These are phyloP conservation scores for Penaeus vannamei DNA, from an alignment of 1,140 invertebrate species.

Conservation along the genomic window DNA sequence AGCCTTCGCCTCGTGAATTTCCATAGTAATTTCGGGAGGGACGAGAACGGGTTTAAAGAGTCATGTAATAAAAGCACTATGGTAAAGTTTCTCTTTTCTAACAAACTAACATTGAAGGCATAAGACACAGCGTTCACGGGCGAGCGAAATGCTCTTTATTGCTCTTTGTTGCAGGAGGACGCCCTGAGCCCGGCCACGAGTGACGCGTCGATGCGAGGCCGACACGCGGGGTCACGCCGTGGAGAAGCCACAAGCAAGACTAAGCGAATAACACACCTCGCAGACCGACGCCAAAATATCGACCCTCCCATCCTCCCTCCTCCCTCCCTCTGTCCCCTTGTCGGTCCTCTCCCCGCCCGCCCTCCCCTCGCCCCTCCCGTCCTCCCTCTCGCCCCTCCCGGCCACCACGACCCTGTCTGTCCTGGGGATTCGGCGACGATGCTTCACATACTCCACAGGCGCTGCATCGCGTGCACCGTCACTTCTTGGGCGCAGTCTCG, in stretches of 20 bases:
- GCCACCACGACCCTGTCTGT: too few relatives aligned
- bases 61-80: neutral
- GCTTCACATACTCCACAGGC: too few relatives aligned
- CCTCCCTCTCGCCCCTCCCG: neutral
- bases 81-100: neutral
- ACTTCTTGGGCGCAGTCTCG: too few relatives aligned
- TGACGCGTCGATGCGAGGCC: too few relatives aligned
- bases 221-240: slow-evolving; percentile 20
- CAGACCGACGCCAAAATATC: slow-evolving; percentile 57
- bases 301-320: slow-evolving; percentile 37
- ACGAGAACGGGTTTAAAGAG: neutral
- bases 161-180: slow-evolving; percentile 2
- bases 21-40: slow-evolving; percentile 26
- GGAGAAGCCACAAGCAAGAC: slow-evolving; percentile 54
- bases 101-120: neutral
- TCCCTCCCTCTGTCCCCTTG: neutral
- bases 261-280: slow-evolving; percentile 55
- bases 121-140: too few relatives aligned
- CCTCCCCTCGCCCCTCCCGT: neutral
- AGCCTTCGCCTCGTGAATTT: slow-evolving; percentile 45
- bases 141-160: neutral
- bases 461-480: too few relatives aligned
- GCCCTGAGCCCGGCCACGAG: neutral
- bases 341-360: neutral
- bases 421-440: too few relatives aligned